Conservation (phyloP, 2,888 invertebrate genomes). For the Phaedon cochleariae region DNA sequence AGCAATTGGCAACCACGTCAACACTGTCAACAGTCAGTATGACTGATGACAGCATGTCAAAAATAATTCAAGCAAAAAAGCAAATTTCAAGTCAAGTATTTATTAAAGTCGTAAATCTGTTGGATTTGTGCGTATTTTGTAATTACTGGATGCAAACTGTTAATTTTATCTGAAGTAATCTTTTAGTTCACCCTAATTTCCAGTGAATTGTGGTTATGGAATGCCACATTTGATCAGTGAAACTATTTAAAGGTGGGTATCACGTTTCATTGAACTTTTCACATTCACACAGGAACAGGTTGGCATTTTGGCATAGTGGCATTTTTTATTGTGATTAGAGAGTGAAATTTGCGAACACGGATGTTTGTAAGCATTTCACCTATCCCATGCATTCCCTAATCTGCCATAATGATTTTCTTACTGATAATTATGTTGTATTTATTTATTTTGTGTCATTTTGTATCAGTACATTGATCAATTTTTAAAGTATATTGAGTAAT, state of each 20-base stretch:
- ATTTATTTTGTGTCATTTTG: background rate
- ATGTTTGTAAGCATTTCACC: background rate
- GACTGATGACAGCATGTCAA: too few species aligned
- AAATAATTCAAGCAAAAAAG: too few species aligned
- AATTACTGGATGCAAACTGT: background rate
- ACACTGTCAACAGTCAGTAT: too few species aligned
- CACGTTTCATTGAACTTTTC: conserved; percentile 9
- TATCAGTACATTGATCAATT: too few species aligned
- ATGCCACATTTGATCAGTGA: background rate
- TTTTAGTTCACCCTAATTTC: background rate
- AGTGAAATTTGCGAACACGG: background rate
- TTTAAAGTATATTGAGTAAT: background rate
- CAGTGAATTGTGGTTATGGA: background rate
- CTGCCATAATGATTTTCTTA: too few species aligned
- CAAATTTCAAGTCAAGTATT: too few species aligned
- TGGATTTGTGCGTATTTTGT: background rate
- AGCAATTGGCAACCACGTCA: too few species aligned
- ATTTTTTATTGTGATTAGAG: background rate
- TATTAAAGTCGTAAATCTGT: too few species aligned
- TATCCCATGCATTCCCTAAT: background rate
- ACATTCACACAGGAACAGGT: conserved; percentile 5
- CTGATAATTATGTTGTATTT: background rate
- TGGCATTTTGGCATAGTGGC: conserved; percentile 4
- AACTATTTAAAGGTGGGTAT: conserved; percentile 13
- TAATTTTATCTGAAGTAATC: background rate